Evolutionary conservation across 2,113 vertebrate genomes (phyloP), one percentile per base, ranked within the genome.

Genomic region (Drymodes brunneopygia): DNA sequence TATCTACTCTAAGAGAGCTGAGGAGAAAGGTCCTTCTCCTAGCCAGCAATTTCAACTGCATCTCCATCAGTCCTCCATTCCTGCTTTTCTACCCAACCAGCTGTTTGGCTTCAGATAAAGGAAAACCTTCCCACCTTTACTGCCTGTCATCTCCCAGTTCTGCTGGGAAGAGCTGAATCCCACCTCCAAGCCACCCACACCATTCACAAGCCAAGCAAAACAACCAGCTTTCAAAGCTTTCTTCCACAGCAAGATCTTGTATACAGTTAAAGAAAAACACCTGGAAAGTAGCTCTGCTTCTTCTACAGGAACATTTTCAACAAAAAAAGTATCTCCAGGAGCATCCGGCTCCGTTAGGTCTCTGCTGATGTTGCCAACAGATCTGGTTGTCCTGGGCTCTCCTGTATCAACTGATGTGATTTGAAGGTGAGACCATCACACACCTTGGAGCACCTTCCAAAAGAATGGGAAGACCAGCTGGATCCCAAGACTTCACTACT

Each of bases 401-500:
- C 27, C n/a, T 35, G 15, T 11, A 10, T 14, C 22, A 57, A 24
- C 8, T 27, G 58, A 66, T 0, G 0, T 7, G 0, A 61, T 35
- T 69, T 56, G 69, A 51, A 56, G 29, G 18, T 35, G 44, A 44
- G n/a, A 86, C 51, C 6, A 48, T 15, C 15, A 12, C 11, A 38
- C 16, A 69, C 3, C 28, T 36, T 10, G 5, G 17, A 75, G 35
- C 15, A n/a, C 15, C 28, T 91, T 80, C 29, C 33, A 86, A 92
- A 72, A 72, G 23, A 3, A 64, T 0, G 2, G 56, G 48, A 79
- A 47, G 33, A 47, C 28, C 48, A 56, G 38, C 13, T 86, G 29
- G 53, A 88, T 47, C 48, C 33, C 58, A 72, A 72, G 24, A 33
- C 12, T 42, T 44, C 23, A 21, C 44, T 80, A 33, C 7, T 38